Evolutionary conservation across 2,113 vertebrate species (phyloP).

Genomic region (Penelope pileata): DNA sequence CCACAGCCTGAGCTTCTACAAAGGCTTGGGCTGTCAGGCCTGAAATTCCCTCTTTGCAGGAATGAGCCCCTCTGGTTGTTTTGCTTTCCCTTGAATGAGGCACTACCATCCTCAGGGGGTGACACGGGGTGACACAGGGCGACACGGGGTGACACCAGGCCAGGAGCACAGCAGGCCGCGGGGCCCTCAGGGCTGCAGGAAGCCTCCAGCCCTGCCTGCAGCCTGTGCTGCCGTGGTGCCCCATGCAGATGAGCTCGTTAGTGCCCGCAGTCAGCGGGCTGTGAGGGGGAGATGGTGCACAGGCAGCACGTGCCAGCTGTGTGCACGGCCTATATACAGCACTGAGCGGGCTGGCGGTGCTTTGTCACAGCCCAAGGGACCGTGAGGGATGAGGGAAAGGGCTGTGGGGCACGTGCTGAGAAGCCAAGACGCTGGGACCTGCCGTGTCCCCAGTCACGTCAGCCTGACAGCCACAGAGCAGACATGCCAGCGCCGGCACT

Average conservation of each 20-base stretch:
- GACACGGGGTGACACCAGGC: too few relatives aligned
- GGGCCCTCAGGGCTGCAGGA: too few relatives aligned
- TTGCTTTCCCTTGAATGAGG: background rate
- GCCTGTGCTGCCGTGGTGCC: too few relatives aligned
- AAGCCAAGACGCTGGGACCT: too few relatives aligned
- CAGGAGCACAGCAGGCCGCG: too few relatives aligned
- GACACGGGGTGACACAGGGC: too few relatives aligned
- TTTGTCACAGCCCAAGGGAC: background rate
- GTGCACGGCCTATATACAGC: constrained; percentile 12
- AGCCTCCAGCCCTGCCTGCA: too few relatives aligned
- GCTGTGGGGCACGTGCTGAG: too few relatives aligned
- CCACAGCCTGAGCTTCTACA: background rate
- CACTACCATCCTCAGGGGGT: too few relatives aligned
- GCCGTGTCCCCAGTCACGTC: too few relatives aligned
- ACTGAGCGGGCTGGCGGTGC: accelerated
- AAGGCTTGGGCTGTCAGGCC: background rate
- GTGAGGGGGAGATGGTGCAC: constrained; percentile 9
- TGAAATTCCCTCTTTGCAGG: background rate
- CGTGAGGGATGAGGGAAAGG: background rate
- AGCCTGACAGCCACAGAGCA: too few relatives aligned
- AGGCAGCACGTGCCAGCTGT: background rate
- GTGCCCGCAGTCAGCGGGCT: constrained; percentile 39
- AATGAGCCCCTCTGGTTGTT: background rate
- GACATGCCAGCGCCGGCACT: too few relatives aligned
- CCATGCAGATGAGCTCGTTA: background rate